Conservation (phyloP, 2,888 invertebrate species). For the Nephrocerus scutellatus region DNA sequence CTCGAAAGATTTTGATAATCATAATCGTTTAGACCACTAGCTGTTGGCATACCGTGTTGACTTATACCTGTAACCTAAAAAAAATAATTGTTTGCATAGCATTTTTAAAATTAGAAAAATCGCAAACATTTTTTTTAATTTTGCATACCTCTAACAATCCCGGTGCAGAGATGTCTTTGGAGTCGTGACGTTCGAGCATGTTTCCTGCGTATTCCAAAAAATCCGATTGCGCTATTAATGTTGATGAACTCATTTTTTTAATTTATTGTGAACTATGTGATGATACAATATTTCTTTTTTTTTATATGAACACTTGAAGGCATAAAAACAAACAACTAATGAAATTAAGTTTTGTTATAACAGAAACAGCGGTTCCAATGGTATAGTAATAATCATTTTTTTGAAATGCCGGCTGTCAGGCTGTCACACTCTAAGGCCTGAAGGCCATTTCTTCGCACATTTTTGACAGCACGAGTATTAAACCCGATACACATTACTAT, state of each 20-base stretch:
- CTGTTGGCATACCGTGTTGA: conserved; percentile 66
- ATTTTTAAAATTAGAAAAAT: background rate
- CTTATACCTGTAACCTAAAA: conserved; percentile 58
- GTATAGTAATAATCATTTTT: too few relatives aligned
- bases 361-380: too few relatives aligned
- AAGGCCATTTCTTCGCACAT: too few relatives aligned
- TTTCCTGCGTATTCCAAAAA: conserved; percentile 71
- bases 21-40: conserved; percentile 82
- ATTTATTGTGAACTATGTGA: background rate
- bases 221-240: conserved; percentile 50
- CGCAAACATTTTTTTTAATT: background rate
- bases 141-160: conserved; percentile 41
- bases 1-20: conserved; percentile 81
- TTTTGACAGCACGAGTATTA: too few relatives aligned
- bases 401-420: too few relatives aligned
- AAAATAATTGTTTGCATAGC: background rate
- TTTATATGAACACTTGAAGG: too few relatives aligned
- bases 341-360: too few relatives aligned
- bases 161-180: conserved; percentile 37
- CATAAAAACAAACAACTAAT: too few relatives aligned
- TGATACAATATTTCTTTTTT: too few relatives aligned
- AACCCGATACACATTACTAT: too few relatives aligned
- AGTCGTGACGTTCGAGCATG: conserved; percentile 65
- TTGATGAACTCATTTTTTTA: conserved; percentile 32
- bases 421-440: too few relatives aligned